Base-by-base conservation (phyloP, 2,113 vertebrate genomes). In the Picathartes gymnocephalus region DNA sequence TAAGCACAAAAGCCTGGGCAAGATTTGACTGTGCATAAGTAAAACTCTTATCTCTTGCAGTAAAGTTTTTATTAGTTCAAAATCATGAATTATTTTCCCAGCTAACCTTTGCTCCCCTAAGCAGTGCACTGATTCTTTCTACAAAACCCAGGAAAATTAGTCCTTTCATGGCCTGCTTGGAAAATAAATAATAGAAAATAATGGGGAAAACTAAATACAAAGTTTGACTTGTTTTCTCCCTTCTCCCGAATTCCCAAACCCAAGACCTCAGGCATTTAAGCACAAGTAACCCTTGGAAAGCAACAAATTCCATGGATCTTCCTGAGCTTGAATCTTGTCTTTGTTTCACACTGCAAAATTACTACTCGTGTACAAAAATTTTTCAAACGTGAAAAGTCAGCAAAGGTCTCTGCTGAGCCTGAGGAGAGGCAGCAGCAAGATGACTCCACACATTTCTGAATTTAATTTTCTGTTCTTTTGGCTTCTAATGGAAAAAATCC, bases 381-480 rank as follows among this genome's bases (percentile, higher is more conserved):
- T 35, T 70, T 62, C 15, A 53, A 62, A 61, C 47, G n/a, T 13
- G 28, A 54, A 7, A 94, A 91, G 72, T 87, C 77, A 91, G 66
- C 62, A 92, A 33, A 86, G 70, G 57, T 45, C 81, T 89, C 71
- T 69, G 87, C 48, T 58, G 68, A 94, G 82, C 70, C 66, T 9
- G 21, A 92, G 85, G 68, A 91, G 35, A 74, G 50, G 64, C 58
- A 93, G 57, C 66, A 87, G 65, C 44, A 57, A 71, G 77, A 87
- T 0, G 15, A 71, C 56, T 82, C 58, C 86, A 21, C 0, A 2
- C 31, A 40, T 82, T 89, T 81, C 85, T 93, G 86, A 93, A 51
- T 80, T 84, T 88, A 81, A 92, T 94, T 95, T 96, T 92, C 64
- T 74, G 40, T 82, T 90, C 44, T 89, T 96, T 81, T 66, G 74